phyloP scores from a whole-genome alignment of 1,140 invertebrate genomes.

The Drosophila seguyi region DNA sequence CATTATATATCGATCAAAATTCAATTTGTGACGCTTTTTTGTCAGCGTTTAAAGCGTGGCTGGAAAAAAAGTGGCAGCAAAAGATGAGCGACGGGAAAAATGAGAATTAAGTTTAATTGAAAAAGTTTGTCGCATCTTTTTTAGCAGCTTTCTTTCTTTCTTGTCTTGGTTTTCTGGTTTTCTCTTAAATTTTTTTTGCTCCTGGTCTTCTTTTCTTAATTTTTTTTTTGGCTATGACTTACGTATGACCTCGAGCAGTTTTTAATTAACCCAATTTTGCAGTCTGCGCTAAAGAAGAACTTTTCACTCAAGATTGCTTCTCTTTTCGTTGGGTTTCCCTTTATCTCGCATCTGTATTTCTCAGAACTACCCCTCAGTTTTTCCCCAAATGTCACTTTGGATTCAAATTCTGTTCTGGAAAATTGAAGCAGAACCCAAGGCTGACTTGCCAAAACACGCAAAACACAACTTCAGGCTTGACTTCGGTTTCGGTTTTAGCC shows the following conservation, averaged over 20 bases:
- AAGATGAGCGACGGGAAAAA: no score
- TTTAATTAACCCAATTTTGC: slow-evolving; percentile 83
- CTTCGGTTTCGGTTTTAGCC: slow-evolving; percentile 8
- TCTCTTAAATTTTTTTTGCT: background rate
- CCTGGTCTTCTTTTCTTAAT: background rate
- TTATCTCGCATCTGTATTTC: slow-evolving; percentile 10
- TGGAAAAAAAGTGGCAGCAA: no score
- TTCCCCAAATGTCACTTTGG: slow-evolving; percentile 17
- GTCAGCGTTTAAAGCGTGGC: no score
- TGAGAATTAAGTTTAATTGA: no score
- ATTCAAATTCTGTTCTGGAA: slow-evolving; percentile 43
- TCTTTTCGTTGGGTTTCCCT: slow-evolving; percentile 9
- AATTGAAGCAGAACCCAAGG: slow-evolving; percentile 34
- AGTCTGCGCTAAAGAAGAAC: slow-evolving; percentile 59
- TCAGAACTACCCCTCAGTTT: background rate
- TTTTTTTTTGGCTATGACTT: slow-evolving; percentile 47
- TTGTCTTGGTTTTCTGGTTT: slow-evolving; percentile 28
- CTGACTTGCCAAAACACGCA: slow-evolving; percentile 30
- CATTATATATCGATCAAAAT: no score
- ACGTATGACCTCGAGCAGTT: slow-evolving; percentile 73
- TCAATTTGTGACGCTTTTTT: no score
- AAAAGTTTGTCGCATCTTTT: no score
- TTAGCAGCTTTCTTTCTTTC: no score
- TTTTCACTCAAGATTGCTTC: slow-evolving; percentile 64
- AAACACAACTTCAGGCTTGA: slow-evolving; percentile 14